Evolutionary conservation across 2,797 vertebrate genomes (phyloP).

Genomic region (Cephalopachus bancanus): DNA sequence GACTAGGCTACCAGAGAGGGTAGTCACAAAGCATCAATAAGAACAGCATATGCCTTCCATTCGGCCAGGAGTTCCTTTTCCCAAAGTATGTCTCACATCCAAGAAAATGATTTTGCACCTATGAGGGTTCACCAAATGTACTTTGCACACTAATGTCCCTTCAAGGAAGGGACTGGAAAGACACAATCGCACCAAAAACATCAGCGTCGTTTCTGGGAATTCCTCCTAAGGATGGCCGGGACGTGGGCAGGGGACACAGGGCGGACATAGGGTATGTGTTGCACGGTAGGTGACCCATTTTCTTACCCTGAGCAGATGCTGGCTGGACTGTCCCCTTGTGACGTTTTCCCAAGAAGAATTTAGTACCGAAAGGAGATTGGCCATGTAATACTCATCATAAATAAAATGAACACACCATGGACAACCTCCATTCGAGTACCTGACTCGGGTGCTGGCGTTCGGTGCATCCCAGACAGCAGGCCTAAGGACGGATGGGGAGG

Average conservation of each 20-base stretch:
- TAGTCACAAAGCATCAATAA: accelerated
- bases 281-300: accelerated
- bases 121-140: accelerated
- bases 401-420: constrained; percentile 85
- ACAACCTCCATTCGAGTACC: constrained; percentile 83
- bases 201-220: neutral
- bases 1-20: too few relatives aligned
- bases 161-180: neutral
- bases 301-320: constrained; percentile 33
- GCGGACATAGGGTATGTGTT: accelerated
- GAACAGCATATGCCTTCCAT: accelerated
- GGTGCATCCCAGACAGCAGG: neutral
- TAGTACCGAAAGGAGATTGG: constrained; percentile 82
- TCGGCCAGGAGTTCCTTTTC: neutral
- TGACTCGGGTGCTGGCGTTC: neutral
- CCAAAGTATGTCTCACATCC: accelerated
- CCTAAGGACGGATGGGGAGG: neutral
- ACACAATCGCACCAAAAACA: accelerated
- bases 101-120: neutral
- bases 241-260: accelerated
- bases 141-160: neutral
- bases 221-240: neutral
- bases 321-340: neutral
- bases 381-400: constrained; percentile 86
- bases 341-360: constrained; percentile 65